Evolutionary conservation across 2,888 invertebrate genomes (phyloP), one percentile per base, ranked within the genome.

Genomic region (Eilema griseolum): DNA sequence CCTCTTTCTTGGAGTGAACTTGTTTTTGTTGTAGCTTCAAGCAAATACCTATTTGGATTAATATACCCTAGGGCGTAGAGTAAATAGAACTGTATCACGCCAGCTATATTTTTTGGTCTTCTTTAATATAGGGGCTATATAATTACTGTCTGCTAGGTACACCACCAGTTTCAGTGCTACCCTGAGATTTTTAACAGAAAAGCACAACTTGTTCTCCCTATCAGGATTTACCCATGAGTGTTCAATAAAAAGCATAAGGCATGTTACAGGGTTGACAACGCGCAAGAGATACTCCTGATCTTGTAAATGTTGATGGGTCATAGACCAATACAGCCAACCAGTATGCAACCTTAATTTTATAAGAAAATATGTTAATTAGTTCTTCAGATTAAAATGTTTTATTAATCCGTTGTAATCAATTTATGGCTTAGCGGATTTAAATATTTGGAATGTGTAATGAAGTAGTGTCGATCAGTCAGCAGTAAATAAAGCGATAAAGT

Each of bases 401-500:
- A 28, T 26, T 66, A 60, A 66, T 66, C 66, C 59, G 31, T n/a
- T 26, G 59, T 56, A 24, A 66, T 57, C 33, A 61, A 61, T 61
- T 31, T 66, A 66, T 66, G 66, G 24, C 52, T 65, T 56, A 56
- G 64, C 14, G 33, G 33, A 23, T 57, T 57, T 28, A 31, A 57
- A 33, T 57, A 33, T 24, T 24, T 23, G 23, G 62, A 37, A 62
- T 41, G 62, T 62, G 24, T 66, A 57, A 66, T 57, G 31, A 57
- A 33, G 33, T 57, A 57, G 57, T 57, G 57, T 16, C 12, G 66
- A 57, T 66, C 59, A 66, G 59, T 66, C 67, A 80, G 72, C 74
- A 68, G 70, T 74, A 78, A 75, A 80, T 85, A 79, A 80, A 69
- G 71, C 69, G 88, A 87, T 88, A 87, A 73, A 31, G 46, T n/a